These are phyloP conservation scores for Myotis myotis DNA, from an alignment of 2,797 vertebrate species.

Conservation along the genomic window DNA sequence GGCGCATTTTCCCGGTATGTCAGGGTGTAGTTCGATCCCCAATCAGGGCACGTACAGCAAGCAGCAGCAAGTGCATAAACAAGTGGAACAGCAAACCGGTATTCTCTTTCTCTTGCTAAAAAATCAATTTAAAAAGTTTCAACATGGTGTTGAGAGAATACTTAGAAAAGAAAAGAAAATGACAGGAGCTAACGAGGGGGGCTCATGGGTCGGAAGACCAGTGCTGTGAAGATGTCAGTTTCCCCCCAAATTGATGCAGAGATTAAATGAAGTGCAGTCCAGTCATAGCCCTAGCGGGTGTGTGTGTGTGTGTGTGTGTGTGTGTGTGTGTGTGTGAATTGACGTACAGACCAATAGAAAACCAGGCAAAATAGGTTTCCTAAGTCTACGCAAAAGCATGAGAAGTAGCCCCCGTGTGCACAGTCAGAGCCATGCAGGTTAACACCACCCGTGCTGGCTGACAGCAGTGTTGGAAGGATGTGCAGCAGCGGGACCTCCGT, in stretches of 20 bases:
- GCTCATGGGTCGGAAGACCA: not conserved
- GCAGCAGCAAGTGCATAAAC: not conserved
- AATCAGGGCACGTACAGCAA: not conserved
- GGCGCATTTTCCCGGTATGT: not conserved
- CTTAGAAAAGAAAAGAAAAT: not conserved
- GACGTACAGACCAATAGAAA: not conserved
- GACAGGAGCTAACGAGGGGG: not conserved
- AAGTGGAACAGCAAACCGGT: not conserved
- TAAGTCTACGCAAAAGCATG: not conserved
- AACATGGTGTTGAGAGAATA: not conserved
- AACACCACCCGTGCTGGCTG: not conserved
- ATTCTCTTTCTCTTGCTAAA: not conserved
- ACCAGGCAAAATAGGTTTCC: not conserved
- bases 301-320: not conserved
- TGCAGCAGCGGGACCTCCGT: no score
- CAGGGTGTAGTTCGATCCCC: not conserved
- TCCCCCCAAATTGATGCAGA: not conserved
- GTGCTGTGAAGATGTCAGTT: not conserved
- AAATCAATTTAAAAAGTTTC: not conserved
- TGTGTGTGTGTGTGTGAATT: not conserved
- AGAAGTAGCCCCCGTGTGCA: no score
- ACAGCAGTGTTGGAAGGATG: fast-evolving
- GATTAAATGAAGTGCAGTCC: not conserved
- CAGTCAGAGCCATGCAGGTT: not conserved
- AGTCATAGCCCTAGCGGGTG: not conserved